Evolutionary conservation across 2,888 invertebrate species (phyloP).

Genomic region (Aphidius colemani): DNA sequence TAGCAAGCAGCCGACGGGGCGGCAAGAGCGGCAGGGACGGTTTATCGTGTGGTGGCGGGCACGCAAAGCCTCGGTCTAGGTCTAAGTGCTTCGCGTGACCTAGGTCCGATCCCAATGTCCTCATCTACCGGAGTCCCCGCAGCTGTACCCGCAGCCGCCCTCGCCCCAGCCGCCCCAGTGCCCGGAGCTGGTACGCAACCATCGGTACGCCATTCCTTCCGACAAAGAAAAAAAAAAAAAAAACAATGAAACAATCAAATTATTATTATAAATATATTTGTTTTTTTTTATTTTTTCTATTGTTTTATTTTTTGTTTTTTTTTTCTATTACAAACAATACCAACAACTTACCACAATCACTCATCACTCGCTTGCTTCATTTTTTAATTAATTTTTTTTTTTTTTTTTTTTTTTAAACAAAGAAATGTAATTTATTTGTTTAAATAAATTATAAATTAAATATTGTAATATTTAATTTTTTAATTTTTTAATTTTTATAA

Average conservation of each 20-base stretch:
- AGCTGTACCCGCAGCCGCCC: constrained; percentile 56
- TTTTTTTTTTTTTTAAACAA: background rate
- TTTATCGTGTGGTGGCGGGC: constrained; percentile 78
- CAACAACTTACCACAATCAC: constrained; percentile 3
- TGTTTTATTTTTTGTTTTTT: no score
- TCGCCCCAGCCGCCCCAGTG: constrained; percentile 46
- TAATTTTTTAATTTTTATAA: no score
- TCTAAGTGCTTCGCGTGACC: constrained; percentile 65
- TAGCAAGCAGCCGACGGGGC: constrained; percentile 80
- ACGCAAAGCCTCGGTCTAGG: constrained; percentile 77
- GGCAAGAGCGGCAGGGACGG: constrained; percentile 78
- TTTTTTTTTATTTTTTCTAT: no score
- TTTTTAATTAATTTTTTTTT: constrained; percentile 6
- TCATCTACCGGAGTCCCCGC: constrained; percentile 42
- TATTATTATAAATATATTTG: background rate
- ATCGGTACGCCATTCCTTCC: constrained; percentile 59
- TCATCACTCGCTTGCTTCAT: constrained; percentile 3
- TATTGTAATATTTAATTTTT: no score
- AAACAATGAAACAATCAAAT: constrained; percentile 1
- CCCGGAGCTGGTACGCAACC: constrained; percentile 53
- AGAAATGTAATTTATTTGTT: background rate
- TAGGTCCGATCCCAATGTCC: constrained; percentile 61
- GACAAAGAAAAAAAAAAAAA: constrained; percentile 38
- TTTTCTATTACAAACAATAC: background rate
- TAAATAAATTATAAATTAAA: no score